Base-by-base conservation (phyloP, 2,888 invertebrate genomes). In the Hypercompe scribonia region DNA sequence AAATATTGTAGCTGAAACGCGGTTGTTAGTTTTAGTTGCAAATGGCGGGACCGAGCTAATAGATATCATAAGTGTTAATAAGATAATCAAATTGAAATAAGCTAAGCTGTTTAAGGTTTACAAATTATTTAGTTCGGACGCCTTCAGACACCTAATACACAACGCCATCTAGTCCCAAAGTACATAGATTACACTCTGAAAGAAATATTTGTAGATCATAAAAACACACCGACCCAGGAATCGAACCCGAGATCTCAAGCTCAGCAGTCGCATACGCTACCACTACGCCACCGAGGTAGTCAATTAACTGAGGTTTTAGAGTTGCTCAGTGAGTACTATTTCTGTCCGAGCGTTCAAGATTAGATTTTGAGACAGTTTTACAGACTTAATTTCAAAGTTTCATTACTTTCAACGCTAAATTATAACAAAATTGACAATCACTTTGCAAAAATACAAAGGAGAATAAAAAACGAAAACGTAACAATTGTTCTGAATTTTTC, bases 401-500 rank as follows among this genome's bases (percentile, higher is more conserved):
- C 58, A 15, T 15, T 28, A 3, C 5, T 28, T 58, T n/a, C 58
- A 13, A 58, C 3, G 3, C 15, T 28, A 11, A 31, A 46, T 70
- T 65, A 39, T 34, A 61, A 46, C 21, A n/a, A 18, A 58, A 28
- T 71, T 65, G 13, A 13, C 33, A 71, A 36, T 71, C 42, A 33
- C n/a, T 39, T 58, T 42, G 8, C 65, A 61, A 24, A 66, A 66
- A 66, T 33, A 28, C 33, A 42, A 58, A 61, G 54, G 28, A 28
- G 31, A 42, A 66, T 28, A 54, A 28, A 36, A 31, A 24, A 68
- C 24, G 46, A 36, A 64, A 67, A 65, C n/a, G 54, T 42, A 61
- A 66, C 11, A 58, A 65, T 73, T 72, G 68, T 72, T 63, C 46
- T 69, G n/a, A 31, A 65, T 65, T 67, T 39, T 76, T 65, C 76